Evolutionary conservation across 1,140 invertebrate species (phyloP), one percentile per base, ranked within the genome.

Genomic region (Calycopis cecrops): DNA sequence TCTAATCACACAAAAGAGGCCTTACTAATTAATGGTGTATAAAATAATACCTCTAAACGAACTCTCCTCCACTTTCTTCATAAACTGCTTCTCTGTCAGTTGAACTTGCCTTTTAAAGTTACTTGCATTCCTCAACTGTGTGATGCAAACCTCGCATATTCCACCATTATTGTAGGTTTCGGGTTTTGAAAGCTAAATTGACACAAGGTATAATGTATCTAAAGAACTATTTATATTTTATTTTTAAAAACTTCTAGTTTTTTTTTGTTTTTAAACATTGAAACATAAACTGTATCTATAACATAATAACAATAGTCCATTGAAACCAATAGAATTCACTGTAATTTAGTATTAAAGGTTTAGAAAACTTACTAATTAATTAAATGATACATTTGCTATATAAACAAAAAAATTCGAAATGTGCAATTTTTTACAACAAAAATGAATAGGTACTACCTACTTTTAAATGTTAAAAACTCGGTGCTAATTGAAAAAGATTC

Each of bases 141-240:
- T 84, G 58, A 86, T 77, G 67, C 83, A 86, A 10, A 84, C 73
- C 54, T 86, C 81, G 57, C 81, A 85, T 54, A 85, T 79, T 8
- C 81, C 79, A n/a, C 76, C 69, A 51, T 73, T 72, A 48, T 73
- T 69, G 4, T 54, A 38, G 2, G 63, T 58, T 3, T 73, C 69
- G 0, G 65, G 47, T 10, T 51, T 61, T 21, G 61, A 55, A 11
- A 75, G 53, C 76, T 73, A n/a, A n/a, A n/a, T n/a, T n/a, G 55
- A 4, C 9, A 42, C 44, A n/a, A 35, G 44, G 51, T 11, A 56
- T 18, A 35, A 47, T 28, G 28, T 12, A 37, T 37, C 10, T 37
- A 2, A 9, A 37, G 4, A 1, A 37, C 35, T 1, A 10, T 37
- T 37, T 10, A 4, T 37, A 4, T 11, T 3, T 9, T 14, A 40